phyloP scores from a whole-genome alignment of 2,888 invertebrate genomes.

The Hypsopygia costalis region DNA sequence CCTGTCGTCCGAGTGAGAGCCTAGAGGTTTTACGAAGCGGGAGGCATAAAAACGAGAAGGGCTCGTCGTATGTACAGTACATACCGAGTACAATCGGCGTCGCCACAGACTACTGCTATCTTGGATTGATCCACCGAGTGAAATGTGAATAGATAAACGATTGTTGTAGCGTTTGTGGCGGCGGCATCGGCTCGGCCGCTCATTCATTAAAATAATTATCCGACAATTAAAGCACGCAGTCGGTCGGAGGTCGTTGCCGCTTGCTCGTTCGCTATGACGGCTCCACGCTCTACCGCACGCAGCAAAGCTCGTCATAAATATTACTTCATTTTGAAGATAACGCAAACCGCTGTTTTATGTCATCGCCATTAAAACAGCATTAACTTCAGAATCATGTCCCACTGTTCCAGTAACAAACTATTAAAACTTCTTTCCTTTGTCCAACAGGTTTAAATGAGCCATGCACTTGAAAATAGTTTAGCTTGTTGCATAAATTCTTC shows the following conservation, averaged over 20 bases:
- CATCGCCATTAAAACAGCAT: background rate
- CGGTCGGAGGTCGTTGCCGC: conserved; percentile 56
- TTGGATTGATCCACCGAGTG: conserved; percentile 57
- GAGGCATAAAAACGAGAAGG: conserved; percentile 64
- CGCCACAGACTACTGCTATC: conserved; percentile 38
- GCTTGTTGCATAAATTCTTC: too few relatives aligned
- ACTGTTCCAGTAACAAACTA: too few relatives aligned
- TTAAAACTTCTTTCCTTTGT: too few relatives aligned
- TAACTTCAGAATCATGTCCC: conserved; percentile 1
- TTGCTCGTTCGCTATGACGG: conserved; percentile 23
- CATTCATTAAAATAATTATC: conserved; percentile 65
- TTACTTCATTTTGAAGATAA: conserved; percentile 7
- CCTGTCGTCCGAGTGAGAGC: conserved; percentile 30
- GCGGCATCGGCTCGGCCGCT: conserved; percentile 42
- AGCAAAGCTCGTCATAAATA: conserved; percentile 7
- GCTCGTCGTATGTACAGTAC: too few relatives aligned
- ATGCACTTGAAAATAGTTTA: too few relatives aligned
- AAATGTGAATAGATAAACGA: conserved; percentile 49
- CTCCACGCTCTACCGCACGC: conserved; percentile 19
- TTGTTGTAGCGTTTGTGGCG: conserved; percentile 45
- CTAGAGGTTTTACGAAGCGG: conserved; percentile 42
- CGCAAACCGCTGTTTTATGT: background rate
- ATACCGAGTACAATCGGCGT: conserved; percentile 41
- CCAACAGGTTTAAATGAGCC: too few relatives aligned
- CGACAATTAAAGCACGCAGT: conserved; percentile 50